phyloP scores from a whole-genome alignment of 2,797 vertebrate genomes.

The Trachops cirrhosus region DNA sequence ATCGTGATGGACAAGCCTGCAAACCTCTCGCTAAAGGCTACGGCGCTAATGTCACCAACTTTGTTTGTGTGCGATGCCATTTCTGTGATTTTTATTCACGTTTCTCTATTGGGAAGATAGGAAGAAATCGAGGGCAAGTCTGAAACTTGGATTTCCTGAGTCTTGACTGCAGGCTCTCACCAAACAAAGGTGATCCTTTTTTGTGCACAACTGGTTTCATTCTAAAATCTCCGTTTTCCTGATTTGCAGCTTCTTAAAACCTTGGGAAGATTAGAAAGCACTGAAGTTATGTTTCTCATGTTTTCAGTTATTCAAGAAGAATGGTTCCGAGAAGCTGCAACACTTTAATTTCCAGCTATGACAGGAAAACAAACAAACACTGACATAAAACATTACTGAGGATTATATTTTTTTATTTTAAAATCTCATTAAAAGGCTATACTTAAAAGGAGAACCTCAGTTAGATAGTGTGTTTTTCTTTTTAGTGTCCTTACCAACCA shows the following conservation, averaged over 20 bases:
- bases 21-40: background rate
- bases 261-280: background rate
- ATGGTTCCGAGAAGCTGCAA: background rate
- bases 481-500: conserved; percentile 51
- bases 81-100: background rate
- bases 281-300: background rate
- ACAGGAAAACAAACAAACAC: background rate
- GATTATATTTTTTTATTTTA: background rate
- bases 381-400: background rate
- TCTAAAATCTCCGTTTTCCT: background rate
- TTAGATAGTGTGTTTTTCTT: conserved; percentile 13
- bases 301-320: background rate
- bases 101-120: background rate
- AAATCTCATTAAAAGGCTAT: conserved; percentile 3
- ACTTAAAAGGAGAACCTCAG: conserved; percentile 64
- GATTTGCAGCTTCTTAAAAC: background rate
- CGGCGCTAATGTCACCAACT: background rate
- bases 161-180: background rate
- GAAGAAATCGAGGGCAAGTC: background rate
- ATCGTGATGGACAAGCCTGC: background rate
- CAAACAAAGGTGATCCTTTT: background rate
- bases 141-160: background rate
- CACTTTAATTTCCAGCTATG: conserved; percentile 25
- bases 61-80: background rate
- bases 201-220: background rate